Conservation (phyloP, 2,888 invertebrate species). For the Prenolepis imparis region DNA sequence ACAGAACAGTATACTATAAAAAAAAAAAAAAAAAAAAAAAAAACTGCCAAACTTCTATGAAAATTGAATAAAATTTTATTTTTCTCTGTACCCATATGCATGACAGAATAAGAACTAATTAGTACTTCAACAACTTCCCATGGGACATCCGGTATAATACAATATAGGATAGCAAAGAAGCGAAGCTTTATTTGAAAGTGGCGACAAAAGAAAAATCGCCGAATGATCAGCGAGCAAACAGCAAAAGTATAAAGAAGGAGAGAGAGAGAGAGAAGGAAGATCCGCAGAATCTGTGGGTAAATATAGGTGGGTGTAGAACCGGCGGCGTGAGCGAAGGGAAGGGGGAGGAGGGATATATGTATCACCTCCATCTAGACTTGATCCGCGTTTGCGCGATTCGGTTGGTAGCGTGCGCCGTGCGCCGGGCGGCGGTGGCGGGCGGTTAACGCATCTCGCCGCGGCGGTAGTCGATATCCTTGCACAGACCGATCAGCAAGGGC, state of each 20-base stretch:
- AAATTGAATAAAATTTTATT: no score
- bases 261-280: constrained; percentile 38
- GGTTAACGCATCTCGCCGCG: constrained; percentile 77
- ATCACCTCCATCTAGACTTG: constrained; percentile 63
- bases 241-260: constrained; percentile 37
- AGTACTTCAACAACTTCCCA: no score
- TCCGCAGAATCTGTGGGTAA: constrained; percentile 36
- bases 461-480: constrained; percentile 82
- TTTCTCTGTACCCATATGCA: no score
- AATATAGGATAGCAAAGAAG: neutral
- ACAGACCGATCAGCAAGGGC: constrained; percentile 71
- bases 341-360: constrained; percentile 50
- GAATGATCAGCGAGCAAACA: constrained; percentile 65
- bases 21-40: no score
- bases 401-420: constrained; percentile 80
- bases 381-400: constrained; percentile 74
- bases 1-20: no score
- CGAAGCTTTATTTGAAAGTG: constrained; percentile 45
- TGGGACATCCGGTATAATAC: neutral
- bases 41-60: no score
- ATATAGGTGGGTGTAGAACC: constrained; percentile 34
- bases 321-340: neutral
- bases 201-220: constrained; percentile 48
- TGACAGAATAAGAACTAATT: no score
- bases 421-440: constrained; percentile 80